Evolutionary conservation across 2,113 vertebrate genomes (phyloP), one percentile per base, ranked within the genome.

Genomic region (Ciconia boyciana): DNA sequence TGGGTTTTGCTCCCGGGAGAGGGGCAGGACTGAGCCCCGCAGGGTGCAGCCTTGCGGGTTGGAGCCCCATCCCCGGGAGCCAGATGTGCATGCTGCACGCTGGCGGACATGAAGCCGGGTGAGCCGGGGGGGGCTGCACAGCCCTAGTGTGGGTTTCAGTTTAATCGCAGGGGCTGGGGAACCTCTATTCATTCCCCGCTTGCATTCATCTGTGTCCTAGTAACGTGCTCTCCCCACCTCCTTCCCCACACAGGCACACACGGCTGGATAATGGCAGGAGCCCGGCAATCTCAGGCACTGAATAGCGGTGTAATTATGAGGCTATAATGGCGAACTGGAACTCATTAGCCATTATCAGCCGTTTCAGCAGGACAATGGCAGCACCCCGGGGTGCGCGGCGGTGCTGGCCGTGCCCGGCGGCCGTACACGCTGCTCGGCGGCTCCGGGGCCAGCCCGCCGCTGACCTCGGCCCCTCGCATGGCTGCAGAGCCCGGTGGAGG

Each of bases 261-360:
- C 86, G 95, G 96, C 95, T 32, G 83, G 81, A 94, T 96, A 97
- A 96, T 94, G 93, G 90, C 96, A 86, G 94, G 91, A 96, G 94
- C 93, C 83, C 17, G 90, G 92, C 95, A 90, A 93, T 91, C 93
- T 77, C 83, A 11, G 69, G 62, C 6, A 52, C 94, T 95, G 95
- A 97, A 97, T 95, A 96, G 96, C 68, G 36, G 78, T 49, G 94
- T 93, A 94, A 95, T 97, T 97, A 94, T 28, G 81, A 13, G 92
- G 87, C 94, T 94, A 8, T 92, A 91, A 89, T 94, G 94, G 96
- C 64, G 88, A 95, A 83, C 92, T 85, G 96, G 93, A 93, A 82
- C 92, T 97, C 90, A 96, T 97, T 96, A 97, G 93, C 95, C 96
- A 97, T 96, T 96, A 96, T 93, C 95, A 96, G 96, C 94, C 91